Base-by-base conservation (phyloP, 2,888 invertebrate species). In the Desoria tigrina region DNA sequence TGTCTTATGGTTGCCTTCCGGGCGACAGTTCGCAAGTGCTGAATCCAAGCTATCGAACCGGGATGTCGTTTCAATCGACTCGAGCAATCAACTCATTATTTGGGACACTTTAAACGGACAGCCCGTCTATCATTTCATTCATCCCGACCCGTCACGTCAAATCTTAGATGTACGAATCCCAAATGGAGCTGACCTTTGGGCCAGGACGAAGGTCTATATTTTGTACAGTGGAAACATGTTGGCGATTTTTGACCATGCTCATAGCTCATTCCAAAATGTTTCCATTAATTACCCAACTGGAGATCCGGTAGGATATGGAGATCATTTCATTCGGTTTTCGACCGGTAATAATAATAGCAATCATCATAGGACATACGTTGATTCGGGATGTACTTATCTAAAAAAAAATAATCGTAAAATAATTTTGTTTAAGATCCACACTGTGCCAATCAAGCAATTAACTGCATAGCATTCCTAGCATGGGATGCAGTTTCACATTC, bases 91-190 rank as follows among this genome's bases (percentile, higher is more conserved):
- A 23, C 54, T 72, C 16, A 63, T 61, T 0, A 65, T 74, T 28
- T 74, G 72, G 72, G 71, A 74, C 61, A 66, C 66, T 18, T 45
- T 59, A n/a, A 73, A 70, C 49, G 66, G 66, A 1, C 68, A 72
- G 42, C 28, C 67, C 1, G 51, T 75, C 16, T 56, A 68, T 16
- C 56, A 59, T 16, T 75, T 71, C 55, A 45, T 26, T 18, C 75
- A 75, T 60, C 71, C 75, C 3, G 74, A 74, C 6, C 32, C 62
- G 26, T 60, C 66, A 7, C 66, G 68, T n/a, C 63, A 57, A n/a
- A 26, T 75, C 1, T 39, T 75, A 24, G 72, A 71, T 57, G 54
- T 72, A 2, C 72, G 71, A 61, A 64, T 71, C 54, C 58, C 71
- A 2, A 61, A 58, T 27, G 75, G 75, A 9, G 65, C 72, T 11